phyloP scores from a whole-genome alignment of 2,113 vertebrate genomes.

The Chlorodrepanis virens region DNA sequence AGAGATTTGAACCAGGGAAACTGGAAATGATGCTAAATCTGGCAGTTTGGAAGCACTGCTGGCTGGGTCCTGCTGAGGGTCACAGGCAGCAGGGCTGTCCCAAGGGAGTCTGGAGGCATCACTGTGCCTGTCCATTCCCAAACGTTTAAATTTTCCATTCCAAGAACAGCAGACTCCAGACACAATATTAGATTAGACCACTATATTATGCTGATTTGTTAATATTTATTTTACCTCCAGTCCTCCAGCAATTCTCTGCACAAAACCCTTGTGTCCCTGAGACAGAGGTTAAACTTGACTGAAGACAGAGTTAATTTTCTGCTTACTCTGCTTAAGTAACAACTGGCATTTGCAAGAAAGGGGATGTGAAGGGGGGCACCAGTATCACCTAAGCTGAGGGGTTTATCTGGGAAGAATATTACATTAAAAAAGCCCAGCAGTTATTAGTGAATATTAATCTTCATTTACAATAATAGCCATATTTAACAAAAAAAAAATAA shows the following conservation, averaged over 20 bases:
- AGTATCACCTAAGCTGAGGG: background rate
- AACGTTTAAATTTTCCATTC: background rate
- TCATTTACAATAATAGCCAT: constrained; percentile 56
- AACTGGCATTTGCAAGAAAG: background rate
- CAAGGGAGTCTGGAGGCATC: background rate
- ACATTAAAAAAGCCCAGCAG: background rate
- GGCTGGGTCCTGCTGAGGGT: background rate
- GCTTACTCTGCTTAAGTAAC: background rate
- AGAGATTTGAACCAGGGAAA: background rate
- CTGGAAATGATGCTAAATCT: background rate
- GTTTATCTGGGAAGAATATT: background rate
- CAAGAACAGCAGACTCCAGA: background rate
- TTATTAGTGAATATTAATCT: constrained; percentile 44
- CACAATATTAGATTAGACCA: background rate
- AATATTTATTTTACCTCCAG: background rate
- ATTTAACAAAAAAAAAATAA: constrained; percentile 19
- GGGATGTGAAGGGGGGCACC: background rate
- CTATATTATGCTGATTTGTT: background rate
- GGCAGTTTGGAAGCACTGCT: background rate
- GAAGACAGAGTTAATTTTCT: background rate
- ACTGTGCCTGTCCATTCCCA: background rate
- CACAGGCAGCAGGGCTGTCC: background rate
- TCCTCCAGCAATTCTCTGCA: background rate
- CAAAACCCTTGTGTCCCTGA: fast-evolving
- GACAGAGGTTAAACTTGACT: background rate